A percentile compares a stretch with the other conserved stretches of the same genome.
Conservation (phyloP, 1,140 invertebrate genomes). For the Notospermus geniculatus region DNA sequence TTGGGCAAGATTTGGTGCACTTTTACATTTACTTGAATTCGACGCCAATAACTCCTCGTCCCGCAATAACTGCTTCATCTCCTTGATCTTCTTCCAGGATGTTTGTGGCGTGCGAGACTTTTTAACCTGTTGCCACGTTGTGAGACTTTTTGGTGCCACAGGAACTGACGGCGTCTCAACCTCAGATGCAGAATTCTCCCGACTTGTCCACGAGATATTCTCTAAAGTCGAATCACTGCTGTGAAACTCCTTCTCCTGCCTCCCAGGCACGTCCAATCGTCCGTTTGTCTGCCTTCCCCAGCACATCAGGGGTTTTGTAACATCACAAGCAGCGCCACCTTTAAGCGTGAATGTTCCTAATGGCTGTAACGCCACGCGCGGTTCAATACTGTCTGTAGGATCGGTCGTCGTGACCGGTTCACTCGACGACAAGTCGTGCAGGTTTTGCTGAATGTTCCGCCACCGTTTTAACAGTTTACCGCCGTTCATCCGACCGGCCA, state of each 20-base stretch:
- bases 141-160: background rate
- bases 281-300: background rate
- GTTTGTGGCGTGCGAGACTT: background rate
- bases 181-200: background rate
- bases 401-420: background rate
- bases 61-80: constrained; percentile 1
- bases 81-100: constrained; percentile 2
- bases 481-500: background rate
- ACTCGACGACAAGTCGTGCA: constrained; percentile 1
- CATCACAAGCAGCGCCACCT: background rate
- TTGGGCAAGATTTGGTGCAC: constrained; percentile 1
- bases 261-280: background rate
- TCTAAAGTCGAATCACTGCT: constrained; percentile 5
- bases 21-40: constrained; percentile 7
- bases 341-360: background rate
- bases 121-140: constrained; percentile 5
- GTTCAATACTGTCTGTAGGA: background rate
- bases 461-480: background rate
- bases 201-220: background rate
- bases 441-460: constrained; percentile 4
- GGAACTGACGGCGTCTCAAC: background rate
- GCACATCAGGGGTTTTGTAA: background rate
- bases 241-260: constrained; percentile 2
- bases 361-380: background rate
- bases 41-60: constrained; percentile 3